These are phyloP conservation scores for Paraescarpia echinospica DNA, from an alignment of 1,140 invertebrate genomes.

Conservation along the genomic window DNA sequence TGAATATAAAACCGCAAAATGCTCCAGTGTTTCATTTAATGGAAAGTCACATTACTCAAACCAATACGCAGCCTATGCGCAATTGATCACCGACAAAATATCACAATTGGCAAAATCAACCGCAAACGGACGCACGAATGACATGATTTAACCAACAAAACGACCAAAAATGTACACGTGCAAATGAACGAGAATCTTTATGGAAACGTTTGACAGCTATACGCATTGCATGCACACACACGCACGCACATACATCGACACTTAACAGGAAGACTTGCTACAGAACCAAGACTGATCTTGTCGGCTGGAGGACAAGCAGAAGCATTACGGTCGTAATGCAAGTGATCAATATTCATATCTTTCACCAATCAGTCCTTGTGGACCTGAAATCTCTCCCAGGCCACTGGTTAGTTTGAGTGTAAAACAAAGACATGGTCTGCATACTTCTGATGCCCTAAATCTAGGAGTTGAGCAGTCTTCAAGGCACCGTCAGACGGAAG, in stretches of 20 bases:
- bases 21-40: background rate
- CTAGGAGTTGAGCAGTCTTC: background rate
- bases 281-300: background rate
- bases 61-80: background rate
- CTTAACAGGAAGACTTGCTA: background rate
- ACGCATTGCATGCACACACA: background rate
- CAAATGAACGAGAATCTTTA: background rate
- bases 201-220: background rate
- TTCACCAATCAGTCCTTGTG: background rate
- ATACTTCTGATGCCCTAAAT: background rate
- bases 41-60: background rate
- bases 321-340: background rate
- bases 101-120: background rate
- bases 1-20: background rate
- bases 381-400: background rate
- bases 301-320: background rate
- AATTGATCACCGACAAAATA: background rate
- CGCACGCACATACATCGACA: background rate
- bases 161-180: background rate
- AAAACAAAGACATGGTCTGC: constrained; percentile 5
- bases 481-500: background rate
- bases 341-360: background rate
- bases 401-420: background rate
- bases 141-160: background rate
- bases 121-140: background rate